Evolutionary conservation across 1,140 invertebrate genomes (phyloP), one percentile per base, ranked within the genome.

Genomic region (Delia radicum): DNA sequence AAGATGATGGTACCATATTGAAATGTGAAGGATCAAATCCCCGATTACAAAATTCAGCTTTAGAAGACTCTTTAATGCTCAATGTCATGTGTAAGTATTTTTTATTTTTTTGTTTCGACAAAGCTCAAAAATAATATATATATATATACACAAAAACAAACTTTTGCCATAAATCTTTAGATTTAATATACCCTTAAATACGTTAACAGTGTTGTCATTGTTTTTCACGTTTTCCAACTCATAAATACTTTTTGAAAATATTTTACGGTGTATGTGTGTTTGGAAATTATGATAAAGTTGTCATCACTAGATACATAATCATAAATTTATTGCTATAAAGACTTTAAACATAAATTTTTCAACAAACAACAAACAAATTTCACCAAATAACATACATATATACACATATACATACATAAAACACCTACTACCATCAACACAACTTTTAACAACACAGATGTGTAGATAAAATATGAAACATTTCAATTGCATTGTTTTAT

Each of bases 1-100:
- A 95, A 79, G 95, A 97, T 85, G 93, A 96, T 82, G 91, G 92
- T 3, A 93, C 92, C 28, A 89, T 91, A 76, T 89, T 97, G 67
- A 94, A 94, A 81, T 97, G 95, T 85, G 91, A 93, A 78, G 95
- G 94, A 0, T 92, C 94, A 82, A 97, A 96, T 89, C 93, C 91
- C 12, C 89, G 89, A 29, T 88, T 96, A 31, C 89, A 90, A 31
- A 90, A 90, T 48, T 90, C 92, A 67, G 91, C 89, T 75, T 88
- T 95, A 46, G 94, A 96, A 81, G 94, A 96, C 82, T 90, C 90
- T 42, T 92, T 95, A 82, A 90, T 90, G 78, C 87, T 96, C 74
- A 94, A 95, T 86, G 93, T 96, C 80, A 93, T 95, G 75, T 96
- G 94, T 95, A 89, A 95, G 94, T 94, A 74, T 28, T 26, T 24